Conservation (phyloP, 2,113 vertebrate species). For the Corvus hawaiiensis region DNA sequence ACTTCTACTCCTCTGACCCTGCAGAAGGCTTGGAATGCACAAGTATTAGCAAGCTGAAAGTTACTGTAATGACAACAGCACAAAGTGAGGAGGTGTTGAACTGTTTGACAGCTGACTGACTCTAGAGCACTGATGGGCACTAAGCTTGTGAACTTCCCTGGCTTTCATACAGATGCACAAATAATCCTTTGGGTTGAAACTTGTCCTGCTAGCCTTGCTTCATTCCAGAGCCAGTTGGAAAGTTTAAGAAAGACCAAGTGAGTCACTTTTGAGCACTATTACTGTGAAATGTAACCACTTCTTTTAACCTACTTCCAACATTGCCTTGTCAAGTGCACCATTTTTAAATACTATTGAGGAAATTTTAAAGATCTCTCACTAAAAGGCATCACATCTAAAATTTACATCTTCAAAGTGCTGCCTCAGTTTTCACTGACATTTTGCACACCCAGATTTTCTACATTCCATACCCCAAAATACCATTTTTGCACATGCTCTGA, state of each 20-base stretch:
- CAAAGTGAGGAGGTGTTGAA: not conserved
- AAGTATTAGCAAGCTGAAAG: not conserved
- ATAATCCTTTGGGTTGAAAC: not conserved
- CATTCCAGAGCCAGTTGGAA: not conserved
- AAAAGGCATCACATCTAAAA: not conserved
- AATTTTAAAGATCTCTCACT: not conserved
- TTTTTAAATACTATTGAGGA: not conserved
- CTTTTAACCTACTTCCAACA: not conserved
- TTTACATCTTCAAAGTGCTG: not conserved
- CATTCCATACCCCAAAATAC: not conserved
- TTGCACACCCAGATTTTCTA: not conserved
- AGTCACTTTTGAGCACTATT: not conserved
- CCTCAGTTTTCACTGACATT: not conserved
- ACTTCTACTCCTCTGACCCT: fast-evolving
- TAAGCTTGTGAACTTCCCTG: not conserved
- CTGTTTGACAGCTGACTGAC: not conserved
- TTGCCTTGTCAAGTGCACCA: not conserved
- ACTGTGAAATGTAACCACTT: not conserved
- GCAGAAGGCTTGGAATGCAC: not conserved
- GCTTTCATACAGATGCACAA: not conserved
- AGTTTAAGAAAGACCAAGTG: not conserved
- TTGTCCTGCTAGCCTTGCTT: not conserved
- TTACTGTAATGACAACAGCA: not conserved
- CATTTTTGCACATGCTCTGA: not conserved
- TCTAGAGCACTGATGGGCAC: not conserved